A percentile compares a stretch with the other conserved stretches of the same genome.
Evolutionary conservation across 2,888 invertebrate genomes (phyloP).

Genomic region (Nomada hirtipes): DNA sequence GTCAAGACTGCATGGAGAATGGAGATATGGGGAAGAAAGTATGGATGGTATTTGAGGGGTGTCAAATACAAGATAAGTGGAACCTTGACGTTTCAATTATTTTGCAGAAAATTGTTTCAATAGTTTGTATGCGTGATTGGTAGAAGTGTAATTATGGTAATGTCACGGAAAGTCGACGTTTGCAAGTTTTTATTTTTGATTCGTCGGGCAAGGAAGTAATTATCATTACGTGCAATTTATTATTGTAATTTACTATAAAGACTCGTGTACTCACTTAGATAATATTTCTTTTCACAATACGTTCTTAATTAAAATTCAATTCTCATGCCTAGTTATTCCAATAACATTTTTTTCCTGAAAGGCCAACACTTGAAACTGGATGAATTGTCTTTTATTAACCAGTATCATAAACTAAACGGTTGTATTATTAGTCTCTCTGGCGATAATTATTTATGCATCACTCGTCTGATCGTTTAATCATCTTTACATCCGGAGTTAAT

Average conservation of each 20-base stretch:
- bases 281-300: too few relatives aligned
- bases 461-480: constrained; percentile 53
- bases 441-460: constrained; percentile 68
- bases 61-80: neutral
- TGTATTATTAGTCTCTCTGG: constrained; percentile 56
- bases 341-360: too few relatives aligned
- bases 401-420: constrained; percentile 62
- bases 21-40: neutral
- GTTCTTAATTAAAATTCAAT: too few relatives aligned
- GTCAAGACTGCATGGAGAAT: neutral
- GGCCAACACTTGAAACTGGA: too few relatives aligned
- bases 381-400: constrained; percentile 64
- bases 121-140: neutral
- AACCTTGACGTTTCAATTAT: neutral
- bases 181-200: too few relatives aligned
- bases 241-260: too few relatives aligned
- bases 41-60: neutral
- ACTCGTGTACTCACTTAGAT: too few relatives aligned
- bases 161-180: too few relatives aligned
- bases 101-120: neutral
- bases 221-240: too few relatives aligned
- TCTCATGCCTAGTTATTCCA: too few relatives aligned
- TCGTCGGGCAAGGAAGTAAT: too few relatives aligned
- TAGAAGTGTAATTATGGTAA: too few relatives aligned
- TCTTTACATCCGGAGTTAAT: constrained; percentile 37